A percentile compares a stretch with the other conserved stretches of the same genome.
These are phyloP conservation scores for Pyrochroa serraticornis DNA, from an alignment of 2,888 invertebrate species.

Conservation along the genomic window DNA sequence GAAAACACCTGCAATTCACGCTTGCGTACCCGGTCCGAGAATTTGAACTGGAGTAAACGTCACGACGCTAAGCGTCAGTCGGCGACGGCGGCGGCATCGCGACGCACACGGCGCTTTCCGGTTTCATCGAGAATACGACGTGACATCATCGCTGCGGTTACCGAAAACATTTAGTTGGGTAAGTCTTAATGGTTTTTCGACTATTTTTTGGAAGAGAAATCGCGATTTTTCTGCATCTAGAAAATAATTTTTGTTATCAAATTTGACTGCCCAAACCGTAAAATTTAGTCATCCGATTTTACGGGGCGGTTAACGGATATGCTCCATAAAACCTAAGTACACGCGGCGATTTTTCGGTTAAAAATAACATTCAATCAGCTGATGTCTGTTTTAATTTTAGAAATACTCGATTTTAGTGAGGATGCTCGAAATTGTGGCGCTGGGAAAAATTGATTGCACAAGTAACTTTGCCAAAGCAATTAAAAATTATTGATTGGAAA, in stretches of 20 bases:
- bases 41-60: constrained; percentile 21
- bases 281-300: too few species aligned
- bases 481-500: too few species aligned
- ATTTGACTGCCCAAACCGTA: too few species aligned
- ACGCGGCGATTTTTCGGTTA: constrained; percentile 13
- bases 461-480: not conserved
- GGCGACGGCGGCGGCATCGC: constrained; percentile 11
- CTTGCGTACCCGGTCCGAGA: constrained; percentile 16
- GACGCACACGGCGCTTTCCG: too few species aligned
- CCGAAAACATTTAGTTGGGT: too few species aligned
- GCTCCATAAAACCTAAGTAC: too few species aligned
- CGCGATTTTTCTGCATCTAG: too few species aligned
- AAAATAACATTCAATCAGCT: constrained; percentile 40
- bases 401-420: constrained; percentile 8
- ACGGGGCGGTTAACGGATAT: too few species aligned
- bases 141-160: constrained; percentile 3
- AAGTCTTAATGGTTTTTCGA: not conserved
- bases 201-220: not conserved
- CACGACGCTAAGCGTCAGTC: constrained; percentile 24
- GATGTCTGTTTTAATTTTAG: constrained; percentile 27
- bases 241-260: too few species aligned
- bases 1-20: constrained; percentile 13
- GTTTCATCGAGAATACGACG: constrained; percentile 6
- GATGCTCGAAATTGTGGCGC: not conserved
- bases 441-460: not conserved